Conservation (phyloP, 2,888 invertebrate genomes). For the Laspeyria flexula region DNA sequence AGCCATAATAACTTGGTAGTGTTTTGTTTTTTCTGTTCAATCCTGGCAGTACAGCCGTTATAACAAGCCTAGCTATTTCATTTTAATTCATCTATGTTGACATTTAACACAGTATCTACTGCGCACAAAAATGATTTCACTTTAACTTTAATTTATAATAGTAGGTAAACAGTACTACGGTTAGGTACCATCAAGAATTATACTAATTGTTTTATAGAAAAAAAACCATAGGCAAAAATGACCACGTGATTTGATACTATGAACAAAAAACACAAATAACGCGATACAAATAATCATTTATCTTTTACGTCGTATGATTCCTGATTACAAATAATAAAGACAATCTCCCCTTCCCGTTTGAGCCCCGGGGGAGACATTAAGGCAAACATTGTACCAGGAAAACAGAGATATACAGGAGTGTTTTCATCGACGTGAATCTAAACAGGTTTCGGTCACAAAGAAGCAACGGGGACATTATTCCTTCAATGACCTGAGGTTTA, state of each 20-base stretch:
- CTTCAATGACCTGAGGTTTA: neutral
- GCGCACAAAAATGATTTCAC: no score
- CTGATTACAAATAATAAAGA: conserved; percentile 9
- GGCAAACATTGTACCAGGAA: conserved; percentile 7
- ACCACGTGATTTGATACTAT: neutral
- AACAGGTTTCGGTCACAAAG: conserved; percentile 2
- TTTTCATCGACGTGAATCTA: conserved; percentile 7
- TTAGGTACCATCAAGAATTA: no score
- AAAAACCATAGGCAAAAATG: no score
- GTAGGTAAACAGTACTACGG: no score
- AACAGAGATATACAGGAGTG: conserved; percentile 4
- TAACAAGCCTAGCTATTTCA: no score
- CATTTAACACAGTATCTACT: no score
- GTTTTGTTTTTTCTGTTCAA: no score
- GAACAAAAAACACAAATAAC: neutral
- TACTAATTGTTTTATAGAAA: no score
- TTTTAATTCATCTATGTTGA: no score
- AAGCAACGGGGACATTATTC: neutral
- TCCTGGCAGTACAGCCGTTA: no score
- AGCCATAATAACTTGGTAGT: no score
- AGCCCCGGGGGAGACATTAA: conserved; percentile 10
- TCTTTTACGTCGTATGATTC: conserved; percentile 7
- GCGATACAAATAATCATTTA: neutral
- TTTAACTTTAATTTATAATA: no score
- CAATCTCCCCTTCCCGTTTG: conserved; percentile 4